Base-by-base conservation (phyloP, 2,888 invertebrate species). In the Anagyrus pseudococci region DNA sequence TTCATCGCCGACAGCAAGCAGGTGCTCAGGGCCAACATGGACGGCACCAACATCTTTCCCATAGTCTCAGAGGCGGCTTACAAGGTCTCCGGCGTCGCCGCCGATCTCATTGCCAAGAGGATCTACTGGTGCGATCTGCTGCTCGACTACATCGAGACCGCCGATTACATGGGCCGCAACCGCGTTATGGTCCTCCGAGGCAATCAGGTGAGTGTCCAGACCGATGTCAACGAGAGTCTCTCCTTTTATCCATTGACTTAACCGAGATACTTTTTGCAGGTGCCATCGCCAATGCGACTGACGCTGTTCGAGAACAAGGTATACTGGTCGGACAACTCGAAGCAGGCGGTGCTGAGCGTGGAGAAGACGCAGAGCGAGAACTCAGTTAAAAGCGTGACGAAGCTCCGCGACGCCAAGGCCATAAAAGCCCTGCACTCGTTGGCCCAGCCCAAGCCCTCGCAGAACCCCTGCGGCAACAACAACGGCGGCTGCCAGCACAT, bases 101-200 rank as follows among this genome's bases (percentile, higher is more conserved):
- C 96, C 0, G 98, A 98, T 81, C 89, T 93, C n/a, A 90, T 95
- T 23, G 89, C 92, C 0, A 89, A 92, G 73, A 83, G 98, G 53
- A 89, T 99, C 7, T 98, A 93, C 82, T 98, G 98, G 97, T 96
- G 97, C 74, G 98, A 99, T 79, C 93, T 95, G 0, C 83, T 96
- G 15, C 83, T 98, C 57, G 97, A 98, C 82, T 95, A 97, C 78
- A 95, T 99, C 68, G 97, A 98, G 77, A 94, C 96, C 0, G 93
- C 96, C 0, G 94, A 97, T 80, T 99, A 98, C 80, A 88, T 94
- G 55, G 97, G 97, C 0, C 85, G 88, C 64, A 88, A 91, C 70
- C 85, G 96, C 67, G 89, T 91, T 66, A 85, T 93, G 78, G 89
- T 94, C 0, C 83, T 94, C 2, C 82, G 94, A 62, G 94, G 94